Percentiles rank a stretch among this genome's conserved stretches.
Evolutionary conservation across 2,797 vertebrate genomes (phyloP).

Genomic region (Philypnodon macrostomus): DNA sequence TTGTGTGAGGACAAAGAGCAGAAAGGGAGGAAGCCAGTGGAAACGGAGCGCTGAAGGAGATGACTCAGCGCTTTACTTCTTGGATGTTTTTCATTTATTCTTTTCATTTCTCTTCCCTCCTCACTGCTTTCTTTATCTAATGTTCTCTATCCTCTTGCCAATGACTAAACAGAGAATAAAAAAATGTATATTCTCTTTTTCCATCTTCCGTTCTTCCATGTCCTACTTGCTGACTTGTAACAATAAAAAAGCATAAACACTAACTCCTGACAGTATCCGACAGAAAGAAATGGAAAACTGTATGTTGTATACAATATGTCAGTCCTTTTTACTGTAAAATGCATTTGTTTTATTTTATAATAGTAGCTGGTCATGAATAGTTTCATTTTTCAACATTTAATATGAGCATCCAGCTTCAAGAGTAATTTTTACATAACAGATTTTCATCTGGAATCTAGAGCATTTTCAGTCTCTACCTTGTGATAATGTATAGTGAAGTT

Average conservation of each 20-base stretch:
- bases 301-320: constrained; percentile 60
- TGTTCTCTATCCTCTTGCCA: constrained; percentile 37
- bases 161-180: constrained; percentile 40
- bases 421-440: constrained; percentile 66
- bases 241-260: constrained; percentile 50
- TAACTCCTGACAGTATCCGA: constrained; percentile 62
- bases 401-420: constrained; percentile 54
- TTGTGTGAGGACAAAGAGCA: constrained; percentile 50
- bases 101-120: constrained; percentile 47
- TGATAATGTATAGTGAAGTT: constrained; percentile 72
- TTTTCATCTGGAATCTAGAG: constrained; percentile 64
- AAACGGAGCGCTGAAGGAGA: constrained; percentile 46
- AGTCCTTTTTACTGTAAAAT: constrained; percentile 64
- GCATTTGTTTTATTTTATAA: constrained; percentile 67
- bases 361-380: constrained; percentile 63
- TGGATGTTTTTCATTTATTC: constrained; percentile 67
- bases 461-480: constrained; percentile 67
- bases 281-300: constrained; percentile 51
- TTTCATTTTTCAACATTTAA: constrained; percentile 63
- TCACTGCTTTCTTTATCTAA: constrained; percentile 56
- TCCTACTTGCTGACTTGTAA: constrained; percentile 51
- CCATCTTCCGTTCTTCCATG: constrained; percentile 36
- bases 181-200: constrained; percentile 47
- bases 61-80: constrained; percentile 61
- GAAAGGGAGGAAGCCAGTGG: constrained; percentile 33